These are phyloP conservation scores for Lindbergichthys nudifrons DNA, from an alignment of 2,797 vertebrate species.

Conservation along the genomic window DNA sequence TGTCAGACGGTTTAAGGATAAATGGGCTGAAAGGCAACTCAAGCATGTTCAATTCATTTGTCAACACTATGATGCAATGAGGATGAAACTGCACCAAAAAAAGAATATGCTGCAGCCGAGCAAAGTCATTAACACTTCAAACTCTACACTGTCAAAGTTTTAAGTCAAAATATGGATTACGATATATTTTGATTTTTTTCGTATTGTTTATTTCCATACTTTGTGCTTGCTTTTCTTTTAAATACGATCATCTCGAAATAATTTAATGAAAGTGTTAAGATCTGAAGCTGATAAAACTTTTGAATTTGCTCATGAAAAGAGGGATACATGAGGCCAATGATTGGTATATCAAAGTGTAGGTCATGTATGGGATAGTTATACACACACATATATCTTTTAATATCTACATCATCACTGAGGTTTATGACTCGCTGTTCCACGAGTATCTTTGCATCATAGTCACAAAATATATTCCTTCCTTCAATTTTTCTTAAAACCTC, in stretches of 20 bases:
- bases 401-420: neutral
- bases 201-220: neutral
- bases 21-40: constrained; percentile 36
- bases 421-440: neutral
- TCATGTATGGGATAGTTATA: neutral
- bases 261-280: neutral
- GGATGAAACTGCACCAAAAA: constrained; percentile 58
- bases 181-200: constrained; percentile 2
- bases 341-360: neutral
- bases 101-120: constrained; percentile 39
- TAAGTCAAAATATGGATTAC: constrained; percentile 17
- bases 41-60: constrained; percentile 66
- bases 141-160: constrained; percentile 15
- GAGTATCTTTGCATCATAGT: neutral
- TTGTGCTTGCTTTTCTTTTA: neutral
- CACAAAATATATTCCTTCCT: neutral
- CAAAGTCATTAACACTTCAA: constrained; percentile 25
- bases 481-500: neutral
- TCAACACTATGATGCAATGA: constrained; percentile 74
- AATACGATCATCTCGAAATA: neutral
- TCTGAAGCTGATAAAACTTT: neutral
- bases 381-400: neutral
- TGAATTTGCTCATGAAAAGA: constrained; percentile 3
- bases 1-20: constrained; percentile 53
- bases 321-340: neutral